Base-by-base conservation (phyloP, 2,797 vertebrate species). In the Trachops cirrhosus region DNA sequence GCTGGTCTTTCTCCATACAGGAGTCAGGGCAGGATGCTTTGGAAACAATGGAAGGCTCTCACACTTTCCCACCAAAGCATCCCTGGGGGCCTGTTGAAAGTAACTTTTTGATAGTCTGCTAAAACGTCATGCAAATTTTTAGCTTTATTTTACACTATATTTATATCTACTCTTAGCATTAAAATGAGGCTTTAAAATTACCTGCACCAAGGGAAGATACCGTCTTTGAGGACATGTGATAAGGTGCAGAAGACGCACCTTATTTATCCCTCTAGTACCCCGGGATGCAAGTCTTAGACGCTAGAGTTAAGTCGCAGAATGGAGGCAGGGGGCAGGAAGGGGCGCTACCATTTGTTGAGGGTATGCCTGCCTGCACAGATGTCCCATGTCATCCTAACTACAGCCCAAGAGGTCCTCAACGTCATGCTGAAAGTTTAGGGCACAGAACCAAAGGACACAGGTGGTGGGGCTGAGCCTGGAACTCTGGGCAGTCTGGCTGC, bases 81-180 rank as follows among this genome's bases (percentile, higher is more conserved):
- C 21, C 41, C 16, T 48, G 34, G 26, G 19, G 50, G 39, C 52
- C 75, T 83, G 44, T 29, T 9, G 68, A 82, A 87, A 80, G 71
- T 70, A 86, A 74, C 62, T 75, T 96, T 62, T 92, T 59, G 32
- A 68, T 34, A 26, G 9, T 59, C 37, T 86, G 54, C 50, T 64
- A 50, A 34, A 52, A 77, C 6, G 11, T 57, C n/a, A 68, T 67
- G 89, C 73, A 94, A 62, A 96, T 75, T n/a, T 67, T 18, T 22
- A 86, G 88, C 44, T 89, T 91, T 37, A 88, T 39, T 79, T 78
- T 93, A 37, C 46, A 52, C 73, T 93, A 39, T 84, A 67, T 95
- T 89, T 93, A 71, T 73, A 92, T 85, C 95, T 68, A 89, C n/a
- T 74, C 94, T 92, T 32, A 82, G 78, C 34, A 92, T 78, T 24